Percentiles rank a stretch among this genome's conserved stretches.
Evolutionary conservation across 2,888 invertebrate species (phyloP).

Genomic region (Tridacna gigas): DNA sequence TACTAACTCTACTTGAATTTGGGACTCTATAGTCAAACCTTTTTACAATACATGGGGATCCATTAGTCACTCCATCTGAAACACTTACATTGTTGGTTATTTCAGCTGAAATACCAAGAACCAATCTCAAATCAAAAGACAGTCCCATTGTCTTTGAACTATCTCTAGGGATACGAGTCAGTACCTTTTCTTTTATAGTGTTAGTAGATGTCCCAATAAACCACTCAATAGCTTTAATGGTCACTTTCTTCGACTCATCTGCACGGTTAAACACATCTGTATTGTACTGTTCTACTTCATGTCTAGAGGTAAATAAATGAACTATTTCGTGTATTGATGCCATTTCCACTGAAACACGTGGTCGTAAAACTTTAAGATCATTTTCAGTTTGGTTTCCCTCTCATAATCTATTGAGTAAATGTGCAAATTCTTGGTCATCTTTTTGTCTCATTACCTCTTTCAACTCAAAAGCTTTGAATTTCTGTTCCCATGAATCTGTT

Average conservation of each 20-base stretch:
- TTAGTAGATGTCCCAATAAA: slow-evolving; percentile 35
- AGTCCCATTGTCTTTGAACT: slow-evolving; percentile 42
- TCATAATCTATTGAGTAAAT: slow-evolving; percentile 54
- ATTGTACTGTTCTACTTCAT: slow-evolving; percentile 34
- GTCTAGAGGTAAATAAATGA: slow-evolving; percentile 41
- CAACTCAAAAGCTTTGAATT: slow-evolving; percentile 11
- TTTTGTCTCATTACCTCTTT: slow-evolving; percentile 61
- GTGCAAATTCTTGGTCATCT: slow-evolving; percentile 60
- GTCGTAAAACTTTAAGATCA: slow-evolving; percentile 31
- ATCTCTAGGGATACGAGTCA: too few relatives aligned
- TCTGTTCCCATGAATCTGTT: slow-evolving; percentile 7
- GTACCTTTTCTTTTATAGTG: slow-evolving; percentile 27
- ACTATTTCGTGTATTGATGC: background rate
- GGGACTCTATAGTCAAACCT: slow-evolving; percentile 35
- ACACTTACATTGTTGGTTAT: slow-evolving; percentile 47
- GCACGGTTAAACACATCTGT: slow-evolving; percentile 6
- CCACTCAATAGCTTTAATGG: slow-evolving; percentile 39
- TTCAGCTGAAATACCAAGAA: slow-evolving; percentile 33
- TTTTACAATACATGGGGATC: slow-evolving; percentile 45
- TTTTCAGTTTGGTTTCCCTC: slow-evolving; percentile 39
- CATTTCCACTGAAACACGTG: slow-evolving; percentile 1
- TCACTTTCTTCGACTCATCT: slow-evolving; percentile 5
- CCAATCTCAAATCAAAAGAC: slow-evolving; percentile 21
- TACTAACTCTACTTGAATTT: too few relatives aligned
- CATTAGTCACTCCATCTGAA: slow-evolving; percentile 63